Percentiles rank a stretch among this genome's conserved stretches.
Evolutionary conservation across 2,797 vertebrate genomes (phyloP).

Genomic region (Bovichtus diacanthus): DNA sequence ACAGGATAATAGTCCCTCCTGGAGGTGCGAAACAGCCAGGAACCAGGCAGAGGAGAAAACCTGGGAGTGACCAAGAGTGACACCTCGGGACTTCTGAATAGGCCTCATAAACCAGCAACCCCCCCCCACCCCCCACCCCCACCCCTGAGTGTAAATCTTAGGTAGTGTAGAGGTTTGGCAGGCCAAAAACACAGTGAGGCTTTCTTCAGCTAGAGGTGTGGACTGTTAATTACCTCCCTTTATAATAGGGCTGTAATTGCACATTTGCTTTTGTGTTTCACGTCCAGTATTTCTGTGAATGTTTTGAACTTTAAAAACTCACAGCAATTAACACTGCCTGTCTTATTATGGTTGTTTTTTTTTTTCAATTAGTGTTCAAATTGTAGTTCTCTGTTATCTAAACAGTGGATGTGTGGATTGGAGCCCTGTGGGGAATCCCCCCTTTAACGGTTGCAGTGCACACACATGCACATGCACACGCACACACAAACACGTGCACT

Average conservation of each 20-base stretch:
- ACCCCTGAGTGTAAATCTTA: slow-evolving; percentile 49
- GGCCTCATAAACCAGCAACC: slow-evolving; percentile 56
- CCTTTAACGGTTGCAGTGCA: slow-evolving; percentile 52
- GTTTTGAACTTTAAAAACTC: neutral
- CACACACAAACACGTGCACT: slow-evolving; percentile 19
- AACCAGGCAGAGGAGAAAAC: slow-evolving; percentile 46
- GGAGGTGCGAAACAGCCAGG: slow-evolving; percentile 80
- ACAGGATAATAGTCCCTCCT: slow-evolving; percentile 75
- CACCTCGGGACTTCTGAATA: slow-evolving; percentile 60
- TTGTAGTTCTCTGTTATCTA: neutral
- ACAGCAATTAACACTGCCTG: neutral
- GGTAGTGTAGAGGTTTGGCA: slow-evolving; percentile 26
- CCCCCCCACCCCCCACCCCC: slow-evolving; percentile 1
- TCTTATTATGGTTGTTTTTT: neutral
- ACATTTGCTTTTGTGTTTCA: slow-evolving; percentile 9
- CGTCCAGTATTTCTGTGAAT: neutral
- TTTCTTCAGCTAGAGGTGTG: slow-evolving; percentile 43
- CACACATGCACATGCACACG: neutral
- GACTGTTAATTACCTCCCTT: slow-evolving; percentile 38
- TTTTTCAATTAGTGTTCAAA: neutral
- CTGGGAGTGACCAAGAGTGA: slow-evolving; percentile 57
- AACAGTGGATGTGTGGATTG: neutral
- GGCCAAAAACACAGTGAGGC: slow-evolving; percentile 18
- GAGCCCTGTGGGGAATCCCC: slow-evolving; percentile 52
- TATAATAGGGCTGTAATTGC: slow-evolving; percentile 24